These are phyloP conservation scores for Chaetops frenatus DNA, from an alignment of 2,113 vertebrate species.

Conservation along the genomic window DNA sequence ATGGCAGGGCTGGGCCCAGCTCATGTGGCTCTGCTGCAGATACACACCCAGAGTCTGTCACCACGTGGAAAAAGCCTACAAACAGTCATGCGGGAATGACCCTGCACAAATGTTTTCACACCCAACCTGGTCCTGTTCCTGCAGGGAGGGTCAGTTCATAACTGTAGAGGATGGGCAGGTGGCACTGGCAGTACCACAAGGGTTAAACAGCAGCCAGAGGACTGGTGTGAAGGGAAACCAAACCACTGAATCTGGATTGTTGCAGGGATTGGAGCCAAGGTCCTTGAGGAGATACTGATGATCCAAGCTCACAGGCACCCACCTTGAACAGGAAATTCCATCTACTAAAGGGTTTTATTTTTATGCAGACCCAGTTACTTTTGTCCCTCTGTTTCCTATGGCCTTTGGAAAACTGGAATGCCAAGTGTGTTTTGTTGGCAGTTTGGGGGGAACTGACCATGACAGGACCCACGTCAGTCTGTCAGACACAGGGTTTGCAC, in stretches of 20 bases:
- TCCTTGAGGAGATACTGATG: background rate
- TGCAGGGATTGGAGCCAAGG: background rate
- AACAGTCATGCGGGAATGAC: background rate
- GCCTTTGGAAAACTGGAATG: background rate
- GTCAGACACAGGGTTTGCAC: background rate
- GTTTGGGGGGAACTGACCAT: background rate
- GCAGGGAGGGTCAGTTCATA: fast-evolving
- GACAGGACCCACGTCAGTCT: background rate
- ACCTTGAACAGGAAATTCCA: constrained; percentile 32
- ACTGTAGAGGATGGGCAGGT: background rate
- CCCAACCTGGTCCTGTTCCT: background rate
- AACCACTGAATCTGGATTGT: background rate
- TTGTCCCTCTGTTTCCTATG: background rate
- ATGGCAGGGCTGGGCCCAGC: background rate
- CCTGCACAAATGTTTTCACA: background rate
- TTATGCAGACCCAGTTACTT: background rate
- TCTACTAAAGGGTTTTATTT: background rate
- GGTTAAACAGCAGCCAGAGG: background rate
- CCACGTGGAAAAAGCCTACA: fast-evolving
- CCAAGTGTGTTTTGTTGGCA: background rate
- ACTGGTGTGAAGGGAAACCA: background rate
- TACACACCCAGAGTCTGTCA: background rate
- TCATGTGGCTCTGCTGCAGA: background rate
- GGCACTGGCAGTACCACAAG: background rate
- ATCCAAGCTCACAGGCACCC: background rate